Base-by-base conservation (phyloP, 2,113 vertebrate species). In the Phalacrocorax pelagicus region DNA sequence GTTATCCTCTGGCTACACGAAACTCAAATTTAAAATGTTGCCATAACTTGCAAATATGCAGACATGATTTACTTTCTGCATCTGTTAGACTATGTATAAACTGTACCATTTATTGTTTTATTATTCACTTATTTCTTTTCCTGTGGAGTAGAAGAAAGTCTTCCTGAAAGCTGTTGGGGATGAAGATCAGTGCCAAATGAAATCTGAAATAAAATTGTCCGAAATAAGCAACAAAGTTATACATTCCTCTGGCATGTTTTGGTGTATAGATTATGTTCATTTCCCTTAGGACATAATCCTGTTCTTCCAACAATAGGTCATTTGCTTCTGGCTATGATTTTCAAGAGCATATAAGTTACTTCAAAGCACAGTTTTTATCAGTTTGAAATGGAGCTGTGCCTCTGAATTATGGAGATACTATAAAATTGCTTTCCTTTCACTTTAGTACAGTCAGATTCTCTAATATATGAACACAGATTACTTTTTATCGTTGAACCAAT, bases 351-450 rank as follows among this genome's bases (percentile, higher is more conserved):
- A 2, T 52, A 88, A 58, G 34, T 71, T 91, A 87, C 86, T 97
- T 95, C 87, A 95, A 94, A 95, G 66, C 32, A 73, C 11, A 23
- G 66, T 94, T 95, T 88, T 92, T 85, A 95, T 95, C 84, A 70
- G 11, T 70, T 90, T 87, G 32, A 84, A 96, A 66, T 77, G 47
- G 38, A 82, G 18, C 10, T 3, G 2, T 91, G 73, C 42, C 70
- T 91, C 73, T 91, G 70, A 92, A 91, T 92, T 78, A 77, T 22
- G 57, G 46, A 71, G 82, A 69, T 46, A 46, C 34, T 62, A 94
- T 85, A 72, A 92, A 94, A 80, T 38, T 87, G 10, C 47, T 94
- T 91, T 89, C 26, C 11, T 82, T 88, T 94, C 54, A 55, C 14
- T 30, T 79, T 40, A 49, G 20, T 49, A 49, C 4, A 40, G 4